Conservation (phyloP, 2,888 invertebrate genomes). For the Vesta saturnalis region DNA sequence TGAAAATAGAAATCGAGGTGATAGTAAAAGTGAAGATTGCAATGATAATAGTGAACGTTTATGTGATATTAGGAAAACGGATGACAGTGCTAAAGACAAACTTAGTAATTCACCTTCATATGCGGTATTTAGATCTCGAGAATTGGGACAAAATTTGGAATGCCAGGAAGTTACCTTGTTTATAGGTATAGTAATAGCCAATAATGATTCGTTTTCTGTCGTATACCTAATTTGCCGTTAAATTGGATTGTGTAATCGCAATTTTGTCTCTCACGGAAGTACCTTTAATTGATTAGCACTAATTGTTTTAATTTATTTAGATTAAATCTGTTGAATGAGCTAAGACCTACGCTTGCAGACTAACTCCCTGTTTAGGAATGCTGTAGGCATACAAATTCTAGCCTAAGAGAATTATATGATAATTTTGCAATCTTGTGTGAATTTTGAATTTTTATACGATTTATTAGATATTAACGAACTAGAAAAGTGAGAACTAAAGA, state of each 20-base stretch:
- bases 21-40: slow-evolving; percentile 23
- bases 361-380: too few relatives aligned
- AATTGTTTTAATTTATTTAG: too few relatives aligned
- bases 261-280: slow-evolving; percentile 5
- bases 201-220: not conserved
- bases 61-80: slow-evolving; percentile 24
- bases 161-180: slow-evolving; percentile 59
- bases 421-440: too few relatives aligned
- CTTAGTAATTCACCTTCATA: slow-evolving; percentile 3
- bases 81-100: not conserved
- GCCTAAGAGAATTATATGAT: too few relatives aligned
- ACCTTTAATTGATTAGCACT: not conserved
- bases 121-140: slow-evolving; percentile 42
- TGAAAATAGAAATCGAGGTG: slow-evolving; percentile 23
- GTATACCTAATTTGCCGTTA: not conserved
- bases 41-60: slow-evolving; percentile 9
- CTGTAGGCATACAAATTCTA: too few relatives aligned
- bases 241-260: not conserved
- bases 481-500: too few relatives aligned
- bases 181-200: slow-evolving; percentile 52
- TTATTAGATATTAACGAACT: too few relatives aligned
- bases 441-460: too few relatives aligned
- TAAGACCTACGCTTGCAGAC: too few relatives aligned
- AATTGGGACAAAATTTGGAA: slow-evolving; percentile 56
- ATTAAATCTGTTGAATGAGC: too few relatives aligned